Evolutionary conservation across 2,113 vertebrate genomes (phyloP), one percentile per base, ranked within the genome.

Genomic region (Todiramphus saurophagus): DNA sequence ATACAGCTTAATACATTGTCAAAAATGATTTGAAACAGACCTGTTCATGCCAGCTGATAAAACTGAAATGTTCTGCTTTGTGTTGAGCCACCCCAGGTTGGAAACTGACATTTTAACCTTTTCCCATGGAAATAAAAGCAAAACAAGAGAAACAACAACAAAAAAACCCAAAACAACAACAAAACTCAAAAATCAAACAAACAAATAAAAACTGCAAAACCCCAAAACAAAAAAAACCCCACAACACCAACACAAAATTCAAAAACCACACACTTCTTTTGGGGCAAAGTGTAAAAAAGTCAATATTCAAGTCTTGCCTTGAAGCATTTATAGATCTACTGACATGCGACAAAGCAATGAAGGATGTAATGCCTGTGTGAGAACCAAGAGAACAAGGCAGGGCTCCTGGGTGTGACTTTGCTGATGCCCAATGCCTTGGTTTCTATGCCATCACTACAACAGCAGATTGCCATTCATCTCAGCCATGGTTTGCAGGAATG

Each of bases 1-100:
- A 87, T 75, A 43, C 35, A 91, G 53, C 35, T 87, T 89, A 94
- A 93, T 95, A 87, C 25, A 63, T 60, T 92, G 83, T 92, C 89
- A 91, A 64, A 94, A 83, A 87, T 82, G 6, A 95, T 89, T 92
- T 91, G 87, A 94, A 96, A 93, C 77, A 91, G 89, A 89, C 25
- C 23, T 70, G 18, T 63, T 16, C 20, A 1, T 72, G 53, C 69
- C 87, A 94, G 51, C 78, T 91, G 94, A 87, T 92, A 92, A 94
- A 96, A 91, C 44, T 76, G 74, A 95, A 92, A 93, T 23, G 53
- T 78, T 74, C 73, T 83, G 62, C 60, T 75, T 67, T 21, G 3
- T 35, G 73, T 35, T 89, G 69, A 96, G 62, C 69, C 60, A 78
- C n/a, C 0, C 11, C 63, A 81, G 83, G 77, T 74, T 96, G 56